Percentiles rank a stretch among this genome's conserved stretches.
Evolutionary conservation across 2,113 vertebrate species (phyloP).

Genomic region (Actinemys pallida): DNA sequence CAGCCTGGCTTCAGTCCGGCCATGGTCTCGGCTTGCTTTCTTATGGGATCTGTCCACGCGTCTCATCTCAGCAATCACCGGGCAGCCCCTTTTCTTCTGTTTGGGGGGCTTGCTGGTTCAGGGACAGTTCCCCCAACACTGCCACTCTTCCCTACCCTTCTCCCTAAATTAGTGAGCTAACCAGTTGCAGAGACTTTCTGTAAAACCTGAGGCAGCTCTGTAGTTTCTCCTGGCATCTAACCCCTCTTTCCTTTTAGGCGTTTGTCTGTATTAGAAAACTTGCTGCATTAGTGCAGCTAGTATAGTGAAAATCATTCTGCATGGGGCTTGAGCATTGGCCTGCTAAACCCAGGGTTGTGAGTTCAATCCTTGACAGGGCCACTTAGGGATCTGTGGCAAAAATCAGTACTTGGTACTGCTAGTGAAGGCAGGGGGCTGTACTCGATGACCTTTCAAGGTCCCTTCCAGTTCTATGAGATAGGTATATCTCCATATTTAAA

Average conservation of each 20-base stretch:
- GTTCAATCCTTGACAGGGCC: too few species aligned
- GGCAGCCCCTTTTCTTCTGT: not conserved
- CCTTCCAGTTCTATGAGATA: too few species aligned
- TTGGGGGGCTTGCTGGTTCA: accelerated
- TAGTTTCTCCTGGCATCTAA: not conserved
- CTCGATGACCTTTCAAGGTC: too few species aligned
- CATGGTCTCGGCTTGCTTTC: too few species aligned
- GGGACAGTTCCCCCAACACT: not conserved
- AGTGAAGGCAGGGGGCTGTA: too few species aligned
- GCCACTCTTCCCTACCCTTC: not conserved
- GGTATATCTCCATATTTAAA: too few species aligned
- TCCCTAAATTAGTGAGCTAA: not conserved
- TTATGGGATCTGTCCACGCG: too few species aligned
- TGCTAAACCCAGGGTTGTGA: too few species aligned
- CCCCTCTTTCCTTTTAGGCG: not conserved
- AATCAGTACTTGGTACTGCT: too few species aligned
- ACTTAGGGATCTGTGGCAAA: too few species aligned
- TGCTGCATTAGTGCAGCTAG: not conserved
- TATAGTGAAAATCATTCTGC: not conserved
- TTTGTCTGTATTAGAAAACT: not conserved
- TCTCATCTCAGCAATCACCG: too few species aligned
- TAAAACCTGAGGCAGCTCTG: not conserved
- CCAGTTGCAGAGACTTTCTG: not conserved
- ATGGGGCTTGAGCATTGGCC: not conserved
- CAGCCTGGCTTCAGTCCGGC: too few species aligned